These are phyloP conservation scores for Marisa cornuarietis DNA, from an alignment of 1,140 invertebrate genomes.

Conservation along the genomic window DNA sequence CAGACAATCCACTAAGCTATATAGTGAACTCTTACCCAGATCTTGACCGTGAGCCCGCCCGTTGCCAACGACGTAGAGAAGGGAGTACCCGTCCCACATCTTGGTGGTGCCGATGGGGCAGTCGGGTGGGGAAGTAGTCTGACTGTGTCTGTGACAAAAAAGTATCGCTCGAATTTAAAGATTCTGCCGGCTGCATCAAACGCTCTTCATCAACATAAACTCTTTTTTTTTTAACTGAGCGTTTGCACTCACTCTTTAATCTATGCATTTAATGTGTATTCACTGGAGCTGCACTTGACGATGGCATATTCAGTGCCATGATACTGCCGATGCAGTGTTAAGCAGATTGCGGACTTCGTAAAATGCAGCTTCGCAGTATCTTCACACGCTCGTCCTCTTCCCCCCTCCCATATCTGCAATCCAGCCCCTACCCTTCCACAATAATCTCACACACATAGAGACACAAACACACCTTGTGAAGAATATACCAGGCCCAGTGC, in stretches of 20 bases:
- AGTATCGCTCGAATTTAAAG: background rate
- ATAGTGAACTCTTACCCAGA: slow-evolving; percentile 75
- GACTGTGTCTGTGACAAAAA: slow-evolving; percentile 78
- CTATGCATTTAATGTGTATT: no score
- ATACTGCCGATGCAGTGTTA: no score
- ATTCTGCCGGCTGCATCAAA: background rate
- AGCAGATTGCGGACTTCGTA: no score
- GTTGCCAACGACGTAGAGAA: slow-evolving; percentile 93
- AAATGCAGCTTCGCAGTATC: no score
- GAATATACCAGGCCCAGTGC: slow-evolving; percentile 68
- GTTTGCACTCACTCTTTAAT: no score
- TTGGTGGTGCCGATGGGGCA: slow-evolving; percentile 87
- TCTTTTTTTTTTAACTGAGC: no score
- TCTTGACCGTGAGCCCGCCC: slow-evolving; percentile 91
- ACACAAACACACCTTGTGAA: slow-evolving; percentile 34
- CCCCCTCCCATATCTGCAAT: no score
- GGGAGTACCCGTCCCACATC: slow-evolving; percentile 95
- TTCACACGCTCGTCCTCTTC: no score
- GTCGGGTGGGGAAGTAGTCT: slow-evolving; percentile 82
- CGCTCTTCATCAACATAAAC: no score
- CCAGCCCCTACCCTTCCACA: background rate
- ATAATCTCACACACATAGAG: background rate
- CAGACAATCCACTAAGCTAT: background rate
- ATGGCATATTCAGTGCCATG: no score
- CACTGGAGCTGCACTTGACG: no score